phyloP scores from a whole-genome alignment of 2,797 vertebrate genomes.

The Botia kubotai region DNA sequence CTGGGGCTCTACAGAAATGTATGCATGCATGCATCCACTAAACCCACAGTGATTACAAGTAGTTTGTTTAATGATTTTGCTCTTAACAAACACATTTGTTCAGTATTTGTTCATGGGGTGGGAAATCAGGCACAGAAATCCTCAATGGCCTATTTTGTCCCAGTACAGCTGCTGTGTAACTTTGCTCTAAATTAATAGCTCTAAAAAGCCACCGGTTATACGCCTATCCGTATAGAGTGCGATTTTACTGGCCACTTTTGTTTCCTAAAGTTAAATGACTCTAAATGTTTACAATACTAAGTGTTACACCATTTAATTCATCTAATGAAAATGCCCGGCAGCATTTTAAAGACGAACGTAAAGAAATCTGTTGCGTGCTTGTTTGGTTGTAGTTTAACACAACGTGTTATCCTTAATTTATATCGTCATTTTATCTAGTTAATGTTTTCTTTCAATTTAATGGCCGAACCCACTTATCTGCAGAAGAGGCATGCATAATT shows the following conservation, averaged over 20 bases:
- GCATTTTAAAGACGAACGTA: not conserved
- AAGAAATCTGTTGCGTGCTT: not conserved
- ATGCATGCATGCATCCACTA: not conserved
- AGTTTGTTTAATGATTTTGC: constrained; percentile 40
- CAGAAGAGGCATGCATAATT: constrained; percentile 36
- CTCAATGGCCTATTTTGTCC: constrained; percentile 36
- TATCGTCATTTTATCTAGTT: constrained; percentile 8
- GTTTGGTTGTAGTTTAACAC: not conserved
- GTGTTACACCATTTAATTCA: constrained; percentile 11
- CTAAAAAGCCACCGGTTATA: constrained; percentile 16
- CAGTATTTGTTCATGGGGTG: constrained; percentile 39
- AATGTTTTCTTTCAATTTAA: constrained; percentile 27
- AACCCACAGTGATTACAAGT: constrained; percentile 23
- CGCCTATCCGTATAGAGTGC: not conserved
- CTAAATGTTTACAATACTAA: constrained; percentile 8
- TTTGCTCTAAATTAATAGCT: constrained; percentile 32
- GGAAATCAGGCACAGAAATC: constrained; percentile 35
- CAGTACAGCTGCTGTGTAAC: constrained; percentile 44
- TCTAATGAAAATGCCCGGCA: not conserved
- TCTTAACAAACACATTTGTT: constrained; percentile 44
- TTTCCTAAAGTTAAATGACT: constrained; percentile 23
- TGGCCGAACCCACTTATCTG: constrained; percentile 28
- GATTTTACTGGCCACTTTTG: not conserved
- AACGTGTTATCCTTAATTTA: constrained; percentile 6
- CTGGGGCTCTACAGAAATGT: not conserved